Evolutionary conservation across 2,113 vertebrate species (phyloP).

Genomic region (Arvicanthis niloticus): DNA sequence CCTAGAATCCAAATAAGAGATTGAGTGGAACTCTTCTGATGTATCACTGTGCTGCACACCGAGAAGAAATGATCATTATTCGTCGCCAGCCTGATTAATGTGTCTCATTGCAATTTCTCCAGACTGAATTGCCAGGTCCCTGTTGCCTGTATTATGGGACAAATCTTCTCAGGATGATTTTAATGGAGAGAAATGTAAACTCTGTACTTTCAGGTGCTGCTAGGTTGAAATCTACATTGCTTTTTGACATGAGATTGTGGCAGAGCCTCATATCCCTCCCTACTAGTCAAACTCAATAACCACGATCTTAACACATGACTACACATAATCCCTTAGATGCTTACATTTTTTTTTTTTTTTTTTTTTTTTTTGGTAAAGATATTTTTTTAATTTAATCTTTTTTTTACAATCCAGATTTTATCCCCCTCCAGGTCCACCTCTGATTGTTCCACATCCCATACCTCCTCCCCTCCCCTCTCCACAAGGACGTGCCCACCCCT

Average conservation of each 20-base stretch:
- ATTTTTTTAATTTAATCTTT: too few species aligned
- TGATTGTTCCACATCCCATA: too few species aligned
- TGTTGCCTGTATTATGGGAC: background rate
- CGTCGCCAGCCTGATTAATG: background rate
- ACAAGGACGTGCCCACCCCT: too few species aligned
- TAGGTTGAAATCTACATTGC: background rate
- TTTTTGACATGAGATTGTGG: background rate
- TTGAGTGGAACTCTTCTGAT: background rate
- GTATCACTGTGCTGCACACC: fast-evolving
- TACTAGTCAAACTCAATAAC: background rate
- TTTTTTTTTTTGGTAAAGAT: too few species aligned
- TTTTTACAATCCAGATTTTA: too few species aligned
- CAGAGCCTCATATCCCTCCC: background rate
- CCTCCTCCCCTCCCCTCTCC: too few species aligned
- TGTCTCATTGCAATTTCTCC: background rate
- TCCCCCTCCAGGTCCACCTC: too few species aligned
- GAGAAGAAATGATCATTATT: background rate
- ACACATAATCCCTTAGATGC: background rate
- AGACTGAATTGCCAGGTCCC: background rate
- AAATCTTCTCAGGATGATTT: background rate
- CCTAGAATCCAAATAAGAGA: background rate
- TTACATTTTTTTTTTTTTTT: background rate
- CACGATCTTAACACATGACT: background rate
- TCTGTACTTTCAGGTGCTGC: background rate
- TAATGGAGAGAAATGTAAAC: background rate